Base-by-base conservation (phyloP, 2,797 vertebrate genomes). In the Scleropages formosus region DNA sequence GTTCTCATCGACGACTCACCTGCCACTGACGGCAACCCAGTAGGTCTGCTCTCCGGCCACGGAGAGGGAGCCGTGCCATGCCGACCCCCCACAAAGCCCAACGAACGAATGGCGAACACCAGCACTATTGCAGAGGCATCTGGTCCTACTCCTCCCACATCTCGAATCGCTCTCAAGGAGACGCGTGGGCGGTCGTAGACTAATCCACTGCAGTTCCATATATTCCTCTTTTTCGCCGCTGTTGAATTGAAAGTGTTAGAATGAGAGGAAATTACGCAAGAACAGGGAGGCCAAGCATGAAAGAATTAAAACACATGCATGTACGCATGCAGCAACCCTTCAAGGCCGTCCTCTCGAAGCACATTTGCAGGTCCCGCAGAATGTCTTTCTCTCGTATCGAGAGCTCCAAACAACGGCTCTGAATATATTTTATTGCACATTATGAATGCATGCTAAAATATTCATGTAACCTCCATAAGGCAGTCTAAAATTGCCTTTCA, bases 91-190 rank as follows among this genome's bases (percentile, higher is more conserved):
- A 76, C 78, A 78, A 16, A 80, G 71, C 71, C 78, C 77, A 84
- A 78, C 84, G 84, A 74, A 84, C 84, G 83, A 84, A 82, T 79
- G 81, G 77, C 15, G 31, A 64, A 59, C 10, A 51, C 11, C 49
- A 15, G 39, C 6, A 6, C 20, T 67, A 67, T 67, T 74, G 64
- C 59, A 9, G 60, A 61, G 56, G 63, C 22, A 61, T 49, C 53
- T 60, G 56, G 44, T 16, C 16, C 46, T 18, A 2, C 26, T 22
- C 12, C 22, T 16, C 4, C 68, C 12, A 1, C 18, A 11, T 24
- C 26, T 24, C 53, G 49, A 56, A 56, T 18, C 11, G 15, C 68
- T 56, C n/a, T 51, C 46, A 20, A 46, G 15, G 44, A 69, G 20
- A 66, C 16, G 10, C 10, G 18, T 22, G 20, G 7, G 8, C 11